phyloP scores from a whole-genome alignment of 2,888 invertebrate species.

The Andrena minutula region DNA sequence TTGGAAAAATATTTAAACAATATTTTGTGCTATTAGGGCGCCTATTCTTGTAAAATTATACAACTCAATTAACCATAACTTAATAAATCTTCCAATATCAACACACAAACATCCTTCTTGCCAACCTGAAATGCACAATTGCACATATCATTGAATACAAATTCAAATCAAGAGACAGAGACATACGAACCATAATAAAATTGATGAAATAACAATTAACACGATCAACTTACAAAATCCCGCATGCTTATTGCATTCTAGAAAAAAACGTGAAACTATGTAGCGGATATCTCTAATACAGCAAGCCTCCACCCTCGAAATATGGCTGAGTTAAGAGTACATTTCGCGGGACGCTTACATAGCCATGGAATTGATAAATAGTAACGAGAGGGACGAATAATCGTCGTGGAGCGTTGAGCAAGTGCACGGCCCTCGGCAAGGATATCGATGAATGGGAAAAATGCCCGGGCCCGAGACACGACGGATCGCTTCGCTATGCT shows the following conservation, averaged over 20 bases:
- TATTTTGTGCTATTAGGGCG: too few species aligned
- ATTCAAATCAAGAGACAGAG: background rate
- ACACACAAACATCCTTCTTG: too few species aligned
- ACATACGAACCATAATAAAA: background rate
- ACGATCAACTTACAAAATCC: background rate
- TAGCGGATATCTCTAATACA: background rate
- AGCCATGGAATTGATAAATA: slow-evolving; percentile 48
- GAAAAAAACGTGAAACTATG: background rate
- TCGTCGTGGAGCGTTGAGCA: slow-evolving; percentile 41
- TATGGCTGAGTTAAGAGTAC: background rate
- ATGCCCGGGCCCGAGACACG: slow-evolving; percentile 69
- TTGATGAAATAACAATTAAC: background rate
- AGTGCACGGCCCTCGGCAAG: slow-evolving; percentile 52
- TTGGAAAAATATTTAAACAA: too few species aligned
- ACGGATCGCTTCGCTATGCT: slow-evolving; percentile 71
- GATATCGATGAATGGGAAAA: slow-evolving; percentile 48
- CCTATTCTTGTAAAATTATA: too few species aligned
- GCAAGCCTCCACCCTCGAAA: background rate
- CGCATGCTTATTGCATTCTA: background rate
- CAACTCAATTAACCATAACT: too few species aligned
- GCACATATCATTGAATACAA: too few species aligned
- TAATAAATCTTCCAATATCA: too few species aligned
- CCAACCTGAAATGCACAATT: too few species aligned
- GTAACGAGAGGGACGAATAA: slow-evolving; percentile 44
- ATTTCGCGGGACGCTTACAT: slow-evolving; percentile 14